Evolutionary conservation across 1,140 invertebrate species (phyloP), one percentile per base, ranked within the genome.

Genomic region (Drosophila ananassae): DNA sequence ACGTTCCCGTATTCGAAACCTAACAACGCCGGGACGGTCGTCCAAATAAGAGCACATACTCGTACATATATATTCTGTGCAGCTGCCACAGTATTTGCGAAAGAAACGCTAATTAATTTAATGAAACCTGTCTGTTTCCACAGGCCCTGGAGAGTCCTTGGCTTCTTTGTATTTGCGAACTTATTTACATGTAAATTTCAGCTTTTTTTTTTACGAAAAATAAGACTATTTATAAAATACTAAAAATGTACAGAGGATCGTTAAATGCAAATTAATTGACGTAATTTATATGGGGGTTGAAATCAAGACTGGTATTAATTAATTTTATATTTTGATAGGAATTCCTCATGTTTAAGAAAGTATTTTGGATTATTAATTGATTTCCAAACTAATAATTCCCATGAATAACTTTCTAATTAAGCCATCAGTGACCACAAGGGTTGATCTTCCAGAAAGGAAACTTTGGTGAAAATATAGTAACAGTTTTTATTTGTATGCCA

Each of bases 81-180:
- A 72, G 66, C 68, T 72, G 68, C 28, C 41, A 44, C 66, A 72
- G 68, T 72, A 72, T 72, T 72, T 72, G 68, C 68, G 2, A 48
- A 72, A 30, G 66, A 46, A 59, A 72, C 57, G 67, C 68, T 72
- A 72, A 72, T 72, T 72, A 72, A 72, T 72, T 52, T 72, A 72
- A 72, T 72, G 68, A 72, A 72, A 72, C 67, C 68, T 72, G 66
- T 72, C 67, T 69, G 68, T 60, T 60, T 39, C 68, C 66, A 60
- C 54, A 34, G 48, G 37, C 54, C 46, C 48, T 52, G 39, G 25
- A 72, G 66, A 60, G 68, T 72, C 54, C 66, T 72, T 22, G 39
- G 13, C 21, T n/a, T 30, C 66, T 52, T 71, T 47, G 54, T 72
- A 59, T 69, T 68, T 69, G 64, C 67, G 37, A 30, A 72, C 30